Base-by-base conservation (phyloP, 1,140 invertebrate species). In the Forficula auricularia region DNA sequence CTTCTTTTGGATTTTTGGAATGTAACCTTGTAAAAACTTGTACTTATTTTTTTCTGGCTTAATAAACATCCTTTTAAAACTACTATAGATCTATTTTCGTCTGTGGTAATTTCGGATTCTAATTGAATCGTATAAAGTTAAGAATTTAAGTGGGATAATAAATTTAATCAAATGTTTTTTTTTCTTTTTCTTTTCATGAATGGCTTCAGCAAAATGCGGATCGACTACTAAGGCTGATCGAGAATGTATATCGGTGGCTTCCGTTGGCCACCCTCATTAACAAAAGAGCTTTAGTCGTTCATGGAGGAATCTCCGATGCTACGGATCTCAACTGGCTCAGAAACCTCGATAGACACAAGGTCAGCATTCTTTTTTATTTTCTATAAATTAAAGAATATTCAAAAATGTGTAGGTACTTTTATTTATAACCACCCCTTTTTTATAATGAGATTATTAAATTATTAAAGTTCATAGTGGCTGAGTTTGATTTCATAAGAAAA, bases 211-310 rank as follows among this genome's bases (percentile, higher is more conserved):
- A 73, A 43, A 79, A 85, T 53, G 72, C 82, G 6, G 77, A 77
- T 44, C 71, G 75, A 41, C 64, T 91, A 10, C 61, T 88, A 35
- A 72, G 73, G 50, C 60, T 89, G 45, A 79, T 91, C 46, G 82
- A 89, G 55, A 78, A 83, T 51, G 75, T 92, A 18, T 94, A 88
- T 59, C 71, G 83, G 48, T 90, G 84, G 81, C 65, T 94, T 32
- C 89, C 88, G 0, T 56, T 94, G 16, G 86, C 82, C 27, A 86
- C 86, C 1, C 69, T 92, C 36, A 76, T 92, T 50, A 87, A 91
- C 57, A 77, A 80, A 48, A 74, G 83, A 44, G 77, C 91, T 10
- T 68, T 92, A 15, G 78, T 92, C 7, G 82, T 86, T 1, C 88
- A 94, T 54, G 88, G 88, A 7, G 88, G 88, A 9, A 82, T 94